Base-by-base conservation (phyloP, 2,797 vertebrate genomes). In the Trachops cirrhosus region DNA sequence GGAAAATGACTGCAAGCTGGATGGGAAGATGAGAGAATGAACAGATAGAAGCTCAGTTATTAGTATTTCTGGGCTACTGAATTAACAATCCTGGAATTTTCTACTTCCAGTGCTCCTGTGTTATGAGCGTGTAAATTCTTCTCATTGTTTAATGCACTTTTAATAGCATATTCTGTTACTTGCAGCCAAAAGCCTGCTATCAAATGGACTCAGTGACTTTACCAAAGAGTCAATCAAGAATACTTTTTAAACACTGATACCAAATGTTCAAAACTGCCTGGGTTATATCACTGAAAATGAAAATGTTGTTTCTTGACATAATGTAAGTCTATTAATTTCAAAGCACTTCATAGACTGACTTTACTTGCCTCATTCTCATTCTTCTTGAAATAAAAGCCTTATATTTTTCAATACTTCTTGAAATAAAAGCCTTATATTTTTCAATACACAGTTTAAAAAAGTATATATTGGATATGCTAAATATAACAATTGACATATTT, bases 321-420 rank as follows among this genome's bases (percentile, higher is more conserved):
- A 67, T 74, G 24, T 57, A 64, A 88, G 74, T 62, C 29, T 41
- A 10, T 64, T 70, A 52, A 26, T 37, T 86, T 79, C 75, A 84
- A 86, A 73, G 39, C 12, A 71, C 32, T 26, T 29, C 67, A 46
- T 16, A 71, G 48, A 37, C 18, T 68, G 16, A n/a, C 34, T 59
- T 93, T 50, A 34, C 46, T 75, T 57, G 62, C 32, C 77, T 84
- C 26, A 32, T 44, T 57, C 41, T 95, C 75, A 83, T 86, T 59
- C 52, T 9, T 93, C 77, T 86, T 86, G 41, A 96, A 86, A 52
- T 29, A 89, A 37, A 83, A 89, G 16, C 22, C 32, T 85, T 88
- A 37, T 32, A 32, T 12, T 64, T 89, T 70, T 80, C 54, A 74
- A 15, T 29, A 46, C 22, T 9, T 93, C 77, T 86, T 86, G 41